These are phyloP conservation scores for Pecten maximus DNA, from an alignment of 2,888 invertebrate species.

Conservation along the genomic window DNA sequence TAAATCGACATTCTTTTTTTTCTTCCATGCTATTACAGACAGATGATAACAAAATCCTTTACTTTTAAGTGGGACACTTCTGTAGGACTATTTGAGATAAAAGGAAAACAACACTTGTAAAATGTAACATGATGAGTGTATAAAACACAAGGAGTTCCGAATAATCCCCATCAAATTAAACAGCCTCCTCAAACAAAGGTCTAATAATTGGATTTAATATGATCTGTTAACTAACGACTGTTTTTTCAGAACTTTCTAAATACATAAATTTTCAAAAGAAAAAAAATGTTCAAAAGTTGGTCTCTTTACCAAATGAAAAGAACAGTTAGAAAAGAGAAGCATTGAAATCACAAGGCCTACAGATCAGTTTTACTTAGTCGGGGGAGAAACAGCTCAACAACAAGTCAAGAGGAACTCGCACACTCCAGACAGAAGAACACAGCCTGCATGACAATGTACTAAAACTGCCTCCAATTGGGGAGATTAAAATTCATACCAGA, in stretches of 20 bases:
- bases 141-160: not conserved
- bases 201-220: too few relatives aligned
- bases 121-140: not conserved
- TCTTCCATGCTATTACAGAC: not conserved
- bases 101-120: not conserved
- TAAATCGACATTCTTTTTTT: not conserved
- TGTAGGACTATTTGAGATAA: not conserved
- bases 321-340: not conserved
- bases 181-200: not conserved
- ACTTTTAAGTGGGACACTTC: constrained; percentile 8
- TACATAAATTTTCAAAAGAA: not conserved
- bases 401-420: not conserved
- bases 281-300: not conserved
- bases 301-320: not conserved
- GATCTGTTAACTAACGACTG: too few relatives aligned
- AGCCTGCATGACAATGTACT: not conserved
- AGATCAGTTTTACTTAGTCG: not conserved
- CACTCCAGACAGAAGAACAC: not conserved
- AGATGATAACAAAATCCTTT: not conserved
- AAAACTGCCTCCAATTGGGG: not conserved
- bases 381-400: not conserved
- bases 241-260: not conserved
- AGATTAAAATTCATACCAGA: not conserved
- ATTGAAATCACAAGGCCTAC: not conserved
- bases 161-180: not conserved